These are phyloP conservation scores for Platycnemis pennipes DNA, from an alignment of 2,888 invertebrate species.

Conservation along the genomic window DNA sequence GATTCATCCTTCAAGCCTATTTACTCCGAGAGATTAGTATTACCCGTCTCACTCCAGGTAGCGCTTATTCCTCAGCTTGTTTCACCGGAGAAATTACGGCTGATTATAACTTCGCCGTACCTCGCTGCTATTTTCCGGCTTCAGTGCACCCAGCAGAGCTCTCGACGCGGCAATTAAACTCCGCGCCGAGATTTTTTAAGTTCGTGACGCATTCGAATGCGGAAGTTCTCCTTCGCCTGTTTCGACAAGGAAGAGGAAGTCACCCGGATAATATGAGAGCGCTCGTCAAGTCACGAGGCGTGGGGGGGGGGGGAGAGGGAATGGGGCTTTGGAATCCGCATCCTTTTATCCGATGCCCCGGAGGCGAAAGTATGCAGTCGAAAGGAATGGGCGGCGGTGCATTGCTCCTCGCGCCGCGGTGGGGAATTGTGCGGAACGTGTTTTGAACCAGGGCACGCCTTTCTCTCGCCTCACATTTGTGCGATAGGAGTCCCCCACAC, in stretches of 20 bases:
- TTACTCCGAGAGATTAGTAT: not conserved
- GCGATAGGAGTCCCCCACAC: not conserved
- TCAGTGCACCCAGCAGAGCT: not conserved
- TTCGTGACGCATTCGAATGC: not conserved
- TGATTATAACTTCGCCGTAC: not conserved
- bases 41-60: not conserved
- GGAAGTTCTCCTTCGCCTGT: not conserved
- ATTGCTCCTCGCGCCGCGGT: not conserved
- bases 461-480: no score
- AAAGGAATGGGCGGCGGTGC: not conserved
- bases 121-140: not conserved
- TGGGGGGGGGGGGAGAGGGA: no score
- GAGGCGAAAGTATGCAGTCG: not conserved
- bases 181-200: not conserved
- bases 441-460: not conserved
- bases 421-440: not conserved
- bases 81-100: not conserved
- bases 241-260: not conserved
- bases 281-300: not conserved
- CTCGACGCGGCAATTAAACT: constrained; percentile 7
- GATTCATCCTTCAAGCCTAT: not conserved
- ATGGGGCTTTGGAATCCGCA: no score
- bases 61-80: not conserved
- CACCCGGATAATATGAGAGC: not conserved
- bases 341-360: no score